Conservation (phyloP, 2,888 invertebrate species). For the Leucozona laternaria region DNA sequence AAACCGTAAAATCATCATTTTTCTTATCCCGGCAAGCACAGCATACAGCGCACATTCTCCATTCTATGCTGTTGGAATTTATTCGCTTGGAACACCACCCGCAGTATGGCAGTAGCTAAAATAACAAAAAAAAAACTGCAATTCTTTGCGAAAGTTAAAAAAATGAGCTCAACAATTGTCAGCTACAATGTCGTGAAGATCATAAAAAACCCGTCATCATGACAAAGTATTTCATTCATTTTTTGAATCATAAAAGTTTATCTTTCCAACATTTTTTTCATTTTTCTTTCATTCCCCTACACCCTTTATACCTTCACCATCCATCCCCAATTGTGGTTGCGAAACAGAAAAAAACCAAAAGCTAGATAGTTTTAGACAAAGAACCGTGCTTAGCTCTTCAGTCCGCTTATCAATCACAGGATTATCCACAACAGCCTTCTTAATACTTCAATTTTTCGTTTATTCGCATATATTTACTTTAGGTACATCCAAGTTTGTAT, state of each 20-base stretch:
- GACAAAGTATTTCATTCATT: constrained; percentile 67
- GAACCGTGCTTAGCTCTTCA: constrained; percentile 54
- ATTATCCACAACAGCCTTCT: constrained; percentile 58
- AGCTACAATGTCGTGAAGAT: constrained; percentile 40
- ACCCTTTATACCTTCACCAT: background rate
- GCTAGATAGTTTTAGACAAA: constrained; percentile 47
- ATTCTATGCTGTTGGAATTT: background rate
- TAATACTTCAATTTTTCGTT: constrained; percentile 9
- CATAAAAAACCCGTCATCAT: constrained; percentile 40
- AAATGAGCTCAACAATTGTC: constrained; percentile 42
- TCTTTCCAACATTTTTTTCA: constrained; percentile 19
- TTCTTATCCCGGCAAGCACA: background rate
- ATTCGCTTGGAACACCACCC: background rate
- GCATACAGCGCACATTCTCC: background rate
- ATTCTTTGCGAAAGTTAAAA: background rate
- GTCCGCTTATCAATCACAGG: constrained; percentile 66
- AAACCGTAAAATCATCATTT: background rate
- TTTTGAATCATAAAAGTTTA: constrained; percentile 64
- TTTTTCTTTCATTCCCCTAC: background rate
- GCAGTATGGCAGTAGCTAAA: background rate
- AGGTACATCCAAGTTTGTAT: constrained; percentile 35
- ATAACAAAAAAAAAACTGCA: background rate
- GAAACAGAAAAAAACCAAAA: background rate
- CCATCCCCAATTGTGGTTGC: background rate
- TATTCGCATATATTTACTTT: background rate